Percentiles rank a stretch among this genome's conserved stretches.
phyloP scores from a whole-genome alignment of 1,140 invertebrate species.

The Trissolcus basalis region DNA sequence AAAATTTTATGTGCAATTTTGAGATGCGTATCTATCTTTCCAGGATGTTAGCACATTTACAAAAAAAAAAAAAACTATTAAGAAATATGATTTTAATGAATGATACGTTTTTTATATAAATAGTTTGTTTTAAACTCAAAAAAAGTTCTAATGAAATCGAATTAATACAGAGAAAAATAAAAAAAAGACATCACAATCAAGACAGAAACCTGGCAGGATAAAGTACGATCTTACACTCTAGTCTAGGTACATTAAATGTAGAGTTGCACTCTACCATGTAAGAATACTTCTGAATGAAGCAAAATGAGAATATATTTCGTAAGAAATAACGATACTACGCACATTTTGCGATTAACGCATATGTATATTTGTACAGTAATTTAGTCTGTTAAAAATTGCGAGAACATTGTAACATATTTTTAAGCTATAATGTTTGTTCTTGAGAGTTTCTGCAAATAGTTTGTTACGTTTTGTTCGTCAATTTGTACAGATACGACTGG shows the following conservation, averaged over 20 bases:
- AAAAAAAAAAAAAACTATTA: too few species aligned
- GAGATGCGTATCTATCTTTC: conserved; percentile 49
- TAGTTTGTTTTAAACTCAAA: conserved; percentile 1
- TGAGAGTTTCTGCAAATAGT: neutral
- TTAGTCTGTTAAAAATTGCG: conserved; percentile 46
- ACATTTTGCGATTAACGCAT: conserved; percentile 36
- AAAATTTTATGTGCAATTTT: conserved; percentile 46
- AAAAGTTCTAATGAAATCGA: too few species aligned
- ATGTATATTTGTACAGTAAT: conserved; percentile 15
- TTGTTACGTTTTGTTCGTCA: neutral
- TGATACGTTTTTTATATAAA: too few species aligned
- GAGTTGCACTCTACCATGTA: conserved; percentile 37
- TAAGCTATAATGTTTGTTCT: conserved; percentile 18
- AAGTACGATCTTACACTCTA: conserved; percentile 50
- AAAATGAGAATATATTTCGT: conserved; percentile 46
- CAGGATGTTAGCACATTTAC: conserved; percentile 21
- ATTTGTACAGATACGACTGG: neutral
- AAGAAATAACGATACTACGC: conserved; percentile 55
- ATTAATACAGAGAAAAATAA: too few species aligned
- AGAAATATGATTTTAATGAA: too few species aligned
- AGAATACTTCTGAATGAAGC: conserved; percentile 51
- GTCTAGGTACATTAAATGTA: conserved; percentile 47
- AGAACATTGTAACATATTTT: conserved; percentile 37
- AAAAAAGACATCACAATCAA: too few species aligned
- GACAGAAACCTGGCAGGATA: conserved; percentile 55